A percentile compares a stretch with the other conserved stretches of the same genome.
phyloP scores from a whole-genome alignment of 2,113 vertebrate species.

The Gavialis gangeticus region DNA sequence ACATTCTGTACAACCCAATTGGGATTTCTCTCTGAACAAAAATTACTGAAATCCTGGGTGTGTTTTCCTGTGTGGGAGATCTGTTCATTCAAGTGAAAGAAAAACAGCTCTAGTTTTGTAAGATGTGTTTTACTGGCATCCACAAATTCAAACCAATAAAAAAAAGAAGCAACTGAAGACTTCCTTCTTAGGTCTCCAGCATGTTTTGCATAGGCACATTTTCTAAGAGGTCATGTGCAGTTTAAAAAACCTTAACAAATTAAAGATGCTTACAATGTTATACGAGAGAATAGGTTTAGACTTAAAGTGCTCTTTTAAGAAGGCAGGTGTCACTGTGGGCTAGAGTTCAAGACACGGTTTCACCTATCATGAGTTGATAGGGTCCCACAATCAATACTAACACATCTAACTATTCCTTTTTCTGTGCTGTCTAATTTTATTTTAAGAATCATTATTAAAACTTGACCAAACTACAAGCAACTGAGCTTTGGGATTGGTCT shows the following conservation, averaged over 20 bases:
- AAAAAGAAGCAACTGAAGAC: neutral
- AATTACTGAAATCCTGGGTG: neutral
- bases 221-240: neutral
- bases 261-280: neutral
- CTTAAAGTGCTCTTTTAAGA: too few species aligned
- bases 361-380: too few species aligned
- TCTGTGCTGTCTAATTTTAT: neutral
- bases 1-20: neutral
- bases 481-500: too few species aligned
- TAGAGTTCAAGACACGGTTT: too few species aligned
- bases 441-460: neutral
- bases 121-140: neutral
- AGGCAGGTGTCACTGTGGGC: too few species aligned
- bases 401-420: neutral
- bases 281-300: too few species aligned
- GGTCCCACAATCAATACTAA: too few species aligned
- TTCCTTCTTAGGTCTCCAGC: neutral
- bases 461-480: too few species aligned
- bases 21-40: neutral
- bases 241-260: neutral
- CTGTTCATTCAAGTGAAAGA: too few species aligned
- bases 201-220: too few species aligned
- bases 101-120: neutral
- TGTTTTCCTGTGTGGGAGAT: neutral
- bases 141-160: neutral